Evolutionary conservation across 2,113 vertebrate species (phyloP), one percentile per base, ranked within the genome.

Genomic region (Panthera uncia): DNA sequence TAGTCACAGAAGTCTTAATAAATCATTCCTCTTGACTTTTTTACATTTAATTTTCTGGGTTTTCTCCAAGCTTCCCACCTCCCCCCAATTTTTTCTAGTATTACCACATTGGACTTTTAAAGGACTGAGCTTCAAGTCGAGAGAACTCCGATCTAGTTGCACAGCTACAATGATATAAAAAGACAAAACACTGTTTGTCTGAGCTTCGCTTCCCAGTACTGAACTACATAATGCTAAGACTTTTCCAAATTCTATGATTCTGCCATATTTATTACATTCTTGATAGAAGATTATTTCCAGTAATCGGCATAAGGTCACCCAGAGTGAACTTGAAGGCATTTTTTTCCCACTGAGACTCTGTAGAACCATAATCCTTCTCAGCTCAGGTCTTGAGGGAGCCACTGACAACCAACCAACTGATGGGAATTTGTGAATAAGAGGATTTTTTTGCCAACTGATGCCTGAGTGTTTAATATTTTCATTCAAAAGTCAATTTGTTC

Each of bases 401-500:
- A 71, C 78, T 84, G 63, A 82, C 27, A 57, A 93, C 71, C 41
- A 94, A 83, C 57, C 7, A 23, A 45, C 45, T 45, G 45, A 61
- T 0, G 65, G 65, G 66, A 82, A 94, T 38, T 57, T 87, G 7
- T 10, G 23, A 61, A 52, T 2, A 16, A 83, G 45, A 65, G 13
- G 5, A 61, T 25, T 61, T n/a, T 66, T 86, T 25, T 78, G 66
- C 33, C 57, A 82, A 74, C 14, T 36, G 55, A 50, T 38, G 25
- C 48, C 45, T 87, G 14, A 82, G 31, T 63, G 38, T 66, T 66
- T 82, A 76, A 31, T 66, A 80, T 31, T 91, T 93, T 68, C 25
- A 89, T 13, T 96, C 38, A 89, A 84, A 69, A 81, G 88, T 82
- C 55, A 88, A 31, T 45, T 55, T 93, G 23, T 89, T 95, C 81